Base-by-base conservation (phyloP, 2,797 vertebrate species). In the Acanthurus lineatus region DNA sequence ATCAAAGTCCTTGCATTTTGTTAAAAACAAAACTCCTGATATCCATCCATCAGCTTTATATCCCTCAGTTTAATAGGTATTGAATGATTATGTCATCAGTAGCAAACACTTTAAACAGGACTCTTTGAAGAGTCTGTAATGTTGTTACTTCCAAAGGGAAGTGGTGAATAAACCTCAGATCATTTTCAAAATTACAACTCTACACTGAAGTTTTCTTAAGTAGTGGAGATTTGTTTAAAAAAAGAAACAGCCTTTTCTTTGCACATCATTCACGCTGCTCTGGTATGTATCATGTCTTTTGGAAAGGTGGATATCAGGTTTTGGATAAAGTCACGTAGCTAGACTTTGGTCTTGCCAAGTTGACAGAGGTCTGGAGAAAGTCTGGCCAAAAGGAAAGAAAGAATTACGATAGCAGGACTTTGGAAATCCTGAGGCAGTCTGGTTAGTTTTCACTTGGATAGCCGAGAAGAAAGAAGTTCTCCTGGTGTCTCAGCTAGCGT, bases 321-420 rank as follows among this genome's bases (percentile, higher is more conserved):
- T 79, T 44, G 47, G 61, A 7, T 70, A 69, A 84, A 73, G 75
- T 84, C 5, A 5, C 47, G 60, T 64, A 52, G 76, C 78, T 81
- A 86, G 86, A 66, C 77, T 56, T 62, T 25, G 45, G 49, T 72
- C 75, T 72, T 40, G 38, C 38, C 38, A 40, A 40, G 38, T 40
- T 78, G 79, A 87, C 78, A 77, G 83, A 73, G 54, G 83, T 85
- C 84, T 88, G 86, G 86, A 88, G 47, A 82, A 83, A 87, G 69
- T 88, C 78, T 57, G 10, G 35, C 25, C 40, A 80, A 56, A n/a
- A 0, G 6, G 48, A 14, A 19, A 28, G 35, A 77, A 66, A 68
- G 45, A 53, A 42, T 51, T 51, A 32, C 11, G 20, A 79, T 57
- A 70, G 52, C 44, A 9, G 53, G 54, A 35, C 25, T 16, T n/a